Percentiles rank a stretch among this genome's conserved stretches.
Evolutionary conservation across 2,113 vertebrate genomes (phyloP).

Genomic region (Sprattus sprattus): DNA sequence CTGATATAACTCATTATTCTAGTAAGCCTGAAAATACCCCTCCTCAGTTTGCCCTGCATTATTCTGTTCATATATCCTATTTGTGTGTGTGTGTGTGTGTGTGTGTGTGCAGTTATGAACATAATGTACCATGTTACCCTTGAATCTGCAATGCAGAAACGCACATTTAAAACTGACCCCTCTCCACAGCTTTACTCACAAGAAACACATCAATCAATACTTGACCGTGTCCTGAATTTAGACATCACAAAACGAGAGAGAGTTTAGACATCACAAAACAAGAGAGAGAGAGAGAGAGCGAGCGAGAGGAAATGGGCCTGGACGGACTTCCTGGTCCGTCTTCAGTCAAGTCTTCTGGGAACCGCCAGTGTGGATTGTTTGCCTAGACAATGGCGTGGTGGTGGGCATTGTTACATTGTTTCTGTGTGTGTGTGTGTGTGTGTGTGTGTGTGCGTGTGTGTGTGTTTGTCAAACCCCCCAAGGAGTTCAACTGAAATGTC

Average conservation of each 20-base stretch:
- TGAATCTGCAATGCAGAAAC: too few species aligned
- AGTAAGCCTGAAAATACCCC: too few species aligned
- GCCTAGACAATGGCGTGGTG: slow-evolving; percentile 61
- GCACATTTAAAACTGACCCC: too few species aligned
- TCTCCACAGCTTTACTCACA: too few species aligned
- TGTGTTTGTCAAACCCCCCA: slow-evolving; percentile 22
- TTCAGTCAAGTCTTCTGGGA: slow-evolving; percentile 54
- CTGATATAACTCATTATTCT: too few species aligned
- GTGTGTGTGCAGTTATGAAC: not conserved
- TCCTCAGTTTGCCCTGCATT: too few species aligned
- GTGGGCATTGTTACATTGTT: slow-evolving; percentile 67
- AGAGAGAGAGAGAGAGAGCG: too few species aligned
- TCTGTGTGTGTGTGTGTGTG: not conserved
- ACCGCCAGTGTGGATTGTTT: slow-evolving; percentile 56
- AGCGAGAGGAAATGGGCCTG: slow-evolving; percentile 58
- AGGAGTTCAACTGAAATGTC: slow-evolving; percentile 42
- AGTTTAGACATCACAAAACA: too few species aligned
- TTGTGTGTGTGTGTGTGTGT: slow-evolving; percentile 3
- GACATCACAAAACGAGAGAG: slow-evolving; percentile 23
- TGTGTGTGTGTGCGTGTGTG: too few species aligned
- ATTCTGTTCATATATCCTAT: not conserved
- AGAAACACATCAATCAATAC: not conserved
- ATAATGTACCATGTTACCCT: too few species aligned
- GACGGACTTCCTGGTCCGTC: slow-evolving; percentile 65
- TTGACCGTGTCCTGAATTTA: slow-evolving; percentile 57